Conservation (phyloP, 2,888 invertebrate genomes). For the Strigamia maritima region DNA sequence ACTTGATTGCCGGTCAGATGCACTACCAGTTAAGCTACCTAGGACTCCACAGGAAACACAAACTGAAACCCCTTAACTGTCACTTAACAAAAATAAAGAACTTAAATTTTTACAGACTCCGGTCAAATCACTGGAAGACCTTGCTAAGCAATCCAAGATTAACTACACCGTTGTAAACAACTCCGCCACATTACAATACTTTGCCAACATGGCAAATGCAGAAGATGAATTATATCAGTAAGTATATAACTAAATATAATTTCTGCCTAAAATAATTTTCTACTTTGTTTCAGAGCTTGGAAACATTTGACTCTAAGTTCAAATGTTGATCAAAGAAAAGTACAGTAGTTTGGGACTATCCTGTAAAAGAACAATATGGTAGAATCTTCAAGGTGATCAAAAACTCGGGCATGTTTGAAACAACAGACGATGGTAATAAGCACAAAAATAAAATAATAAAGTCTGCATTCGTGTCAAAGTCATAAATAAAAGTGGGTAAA, state of each 20-base stretch:
- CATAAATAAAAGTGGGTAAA: too few species aligned
- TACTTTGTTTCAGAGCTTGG: slow-evolving; percentile 65
- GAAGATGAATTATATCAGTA: slow-evolving; percentile 81
- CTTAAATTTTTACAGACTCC: slow-evolving; percentile 62
- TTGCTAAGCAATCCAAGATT: slow-evolving; percentile 80
- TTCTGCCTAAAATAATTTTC: background rate
- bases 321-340: slow-evolving; percentile 69
- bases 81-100: too few species aligned
- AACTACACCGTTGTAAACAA: slow-evolving; percentile 79
- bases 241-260: background rate
- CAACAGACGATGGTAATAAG: slow-evolving; percentile 65
- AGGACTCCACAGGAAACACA: too few species aligned
- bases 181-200: slow-evolving; percentile 74
- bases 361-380: slow-evolving; percentile 85
- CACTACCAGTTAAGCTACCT: too few species aligned
- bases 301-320: slow-evolving; percentile 81
- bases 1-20: too few species aligned
- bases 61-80: too few species aligned
- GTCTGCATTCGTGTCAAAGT: too few species aligned
- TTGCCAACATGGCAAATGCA: slow-evolving; percentile 86
- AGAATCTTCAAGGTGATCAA: slow-evolving; percentile 80
- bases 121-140: slow-evolving; percentile 79
- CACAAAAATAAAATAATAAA: too few species aligned
- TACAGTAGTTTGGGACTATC: slow-evolving; percentile 93
- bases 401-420: slow-evolving; percentile 68